phyloP scores from a whole-genome alignment of 2,797 vertebrate species.

The Denticeps clupeoides region DNA sequence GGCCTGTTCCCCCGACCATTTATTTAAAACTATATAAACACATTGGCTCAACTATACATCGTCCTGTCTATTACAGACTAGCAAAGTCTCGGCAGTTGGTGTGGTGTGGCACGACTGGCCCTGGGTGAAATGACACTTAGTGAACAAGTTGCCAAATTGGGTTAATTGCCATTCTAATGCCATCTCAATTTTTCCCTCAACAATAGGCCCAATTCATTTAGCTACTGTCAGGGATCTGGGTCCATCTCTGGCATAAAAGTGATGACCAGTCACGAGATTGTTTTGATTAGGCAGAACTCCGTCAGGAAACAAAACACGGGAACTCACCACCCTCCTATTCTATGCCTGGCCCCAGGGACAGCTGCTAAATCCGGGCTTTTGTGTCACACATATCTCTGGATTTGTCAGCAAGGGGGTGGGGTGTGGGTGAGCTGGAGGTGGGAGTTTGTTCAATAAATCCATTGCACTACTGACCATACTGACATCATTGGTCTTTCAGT shows the following conservation, averaged over 20 bases:
- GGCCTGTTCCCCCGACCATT: no score
- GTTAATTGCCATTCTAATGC: slow-evolving; percentile 11
- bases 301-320: slow-evolving; percentile 42
- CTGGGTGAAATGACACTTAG: background rate
- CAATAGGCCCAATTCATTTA: background rate
- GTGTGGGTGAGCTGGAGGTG: background rate
- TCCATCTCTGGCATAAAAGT: slow-evolving; percentile 48
- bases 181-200: slow-evolving; percentile 46
- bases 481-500: no score
- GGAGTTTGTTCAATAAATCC: background rate
- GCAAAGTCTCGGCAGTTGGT: no score
- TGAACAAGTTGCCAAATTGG: background rate
- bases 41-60: no score
- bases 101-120: background rate
- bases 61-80: no score
- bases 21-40: no score
- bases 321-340: slow-evolving; percentile 13
- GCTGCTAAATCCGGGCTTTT: slow-evolving; percentile 57
- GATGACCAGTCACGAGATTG: slow-evolving; percentile 50
- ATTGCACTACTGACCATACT: no score
- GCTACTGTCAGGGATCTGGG: slow-evolving; percentile 27
- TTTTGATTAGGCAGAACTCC: slow-evolving; percentile 54
- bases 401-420: slow-evolving; percentile 49
- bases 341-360: slow-evolving; percentile 33
- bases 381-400: slow-evolving; percentile 58